phyloP scores from a whole-genome alignment of 2,888 invertebrate species.

The Pyrocoelia pectoralis region DNA sequence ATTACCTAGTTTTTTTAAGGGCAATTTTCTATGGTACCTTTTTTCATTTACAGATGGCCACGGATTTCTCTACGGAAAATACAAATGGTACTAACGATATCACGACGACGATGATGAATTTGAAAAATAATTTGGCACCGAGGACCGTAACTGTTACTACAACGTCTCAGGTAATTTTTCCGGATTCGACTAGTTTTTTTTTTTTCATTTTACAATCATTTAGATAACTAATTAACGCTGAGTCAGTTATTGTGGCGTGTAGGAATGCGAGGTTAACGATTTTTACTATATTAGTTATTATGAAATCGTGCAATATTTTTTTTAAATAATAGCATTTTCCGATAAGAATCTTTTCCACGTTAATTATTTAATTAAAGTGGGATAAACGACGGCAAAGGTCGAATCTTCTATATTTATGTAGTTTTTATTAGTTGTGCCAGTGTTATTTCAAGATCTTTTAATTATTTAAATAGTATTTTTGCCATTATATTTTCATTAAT shows the following conservation, averaged over 20 bases:
- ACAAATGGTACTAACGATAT: conserved; percentile 54
- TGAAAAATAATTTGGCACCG: conserved; percentile 40
- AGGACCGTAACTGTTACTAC: conserved; percentile 51
- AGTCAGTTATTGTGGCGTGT: background rate
- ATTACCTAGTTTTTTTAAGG: background rate
- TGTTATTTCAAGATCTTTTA: background rate
- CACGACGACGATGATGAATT: conserved; percentile 48
- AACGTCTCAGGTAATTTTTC: conserved; percentile 51
- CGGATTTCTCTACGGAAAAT: conserved; percentile 52
- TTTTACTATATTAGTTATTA: conserved; percentile 6
- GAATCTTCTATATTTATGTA: background rate
- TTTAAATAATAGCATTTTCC: background rate
- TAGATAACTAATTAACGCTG: background rate
- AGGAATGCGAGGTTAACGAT: conserved; percentile 30
- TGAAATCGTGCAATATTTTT: conserved; percentile 2
- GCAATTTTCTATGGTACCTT: background rate
- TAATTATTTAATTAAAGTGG: background rate
- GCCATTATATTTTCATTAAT: background rate
- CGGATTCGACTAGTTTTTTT: background rate
- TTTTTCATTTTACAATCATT: conserved; percentile 1
- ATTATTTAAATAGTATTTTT: background rate
- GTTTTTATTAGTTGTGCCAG: background rate
- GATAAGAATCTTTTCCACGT: background rate
- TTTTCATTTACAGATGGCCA: conserved; percentile 54
- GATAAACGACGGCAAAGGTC: background rate